Conservation (phyloP, 1,140 invertebrate species). For the Phymorhynchus buccinoides region DNA sequence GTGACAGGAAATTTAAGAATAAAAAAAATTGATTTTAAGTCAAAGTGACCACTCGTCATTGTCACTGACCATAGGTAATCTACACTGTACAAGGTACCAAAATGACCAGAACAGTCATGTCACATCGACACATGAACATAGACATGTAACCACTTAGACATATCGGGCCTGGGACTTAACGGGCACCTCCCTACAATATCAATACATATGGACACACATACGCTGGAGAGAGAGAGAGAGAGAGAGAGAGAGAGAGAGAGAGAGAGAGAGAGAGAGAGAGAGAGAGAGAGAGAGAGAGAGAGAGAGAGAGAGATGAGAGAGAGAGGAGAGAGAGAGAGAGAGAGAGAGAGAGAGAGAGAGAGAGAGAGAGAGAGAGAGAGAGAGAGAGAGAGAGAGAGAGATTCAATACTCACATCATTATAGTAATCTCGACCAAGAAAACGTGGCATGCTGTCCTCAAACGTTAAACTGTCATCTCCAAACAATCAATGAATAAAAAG, state of each 20-base stretch:
- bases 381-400: neutral
- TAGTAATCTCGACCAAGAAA: neutral
- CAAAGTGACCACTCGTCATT: no score
- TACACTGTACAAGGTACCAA: no score
- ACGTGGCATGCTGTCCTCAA: neutral
- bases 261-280: neutral
- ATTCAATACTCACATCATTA: neutral
- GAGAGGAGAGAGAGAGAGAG: no score
- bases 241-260: neutral
- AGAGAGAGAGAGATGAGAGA: neutral
- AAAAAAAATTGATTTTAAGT: no score
- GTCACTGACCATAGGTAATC: no score
- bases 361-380: neutral
- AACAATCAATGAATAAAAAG: neutral
- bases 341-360: neutral
- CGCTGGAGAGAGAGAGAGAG: slow-evolving; percentile 2
- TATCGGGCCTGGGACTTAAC: no score
- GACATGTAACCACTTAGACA: no score
- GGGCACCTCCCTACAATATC: no score
- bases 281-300: neutral
- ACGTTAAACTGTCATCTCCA: neutral
- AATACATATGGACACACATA: no score
- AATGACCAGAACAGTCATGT: no score
- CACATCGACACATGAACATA: no score
- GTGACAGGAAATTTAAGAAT: no score